Conservation (phyloP, 2,888 invertebrate species). For the Eupithecia insigniata region DNA sequence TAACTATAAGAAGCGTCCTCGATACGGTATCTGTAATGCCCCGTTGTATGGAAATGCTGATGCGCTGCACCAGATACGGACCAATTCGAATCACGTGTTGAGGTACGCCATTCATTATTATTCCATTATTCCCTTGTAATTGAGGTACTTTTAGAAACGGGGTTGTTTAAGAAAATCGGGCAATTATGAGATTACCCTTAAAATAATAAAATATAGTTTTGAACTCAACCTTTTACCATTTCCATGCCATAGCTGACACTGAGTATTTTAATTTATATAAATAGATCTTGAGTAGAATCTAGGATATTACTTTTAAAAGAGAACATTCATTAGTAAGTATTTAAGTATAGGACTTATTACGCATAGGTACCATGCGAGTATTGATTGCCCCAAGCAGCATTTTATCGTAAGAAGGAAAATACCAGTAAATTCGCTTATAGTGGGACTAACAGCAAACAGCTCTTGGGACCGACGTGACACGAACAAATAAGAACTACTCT, state of each 20-base stretch:
- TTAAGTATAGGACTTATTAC: too few species aligned
- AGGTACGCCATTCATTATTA: too few species aligned
- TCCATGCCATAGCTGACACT: background rate
- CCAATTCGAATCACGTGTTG: too few species aligned
- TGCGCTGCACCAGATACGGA: too few species aligned
- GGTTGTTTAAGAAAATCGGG: background rate
- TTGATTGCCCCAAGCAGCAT: slow-evolving; percentile 43
- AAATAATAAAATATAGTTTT: too few species aligned
- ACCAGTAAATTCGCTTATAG: slow-evolving; percentile 72
- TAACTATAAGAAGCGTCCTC: too few species aligned
- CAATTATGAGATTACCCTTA: background rate
- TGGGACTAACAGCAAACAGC: slow-evolving; percentile 70
- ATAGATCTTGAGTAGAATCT: background rate
- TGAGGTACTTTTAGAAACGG: background rate
- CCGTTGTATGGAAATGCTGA: too few species aligned
- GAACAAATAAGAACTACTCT: slow-evolving; percentile 73
- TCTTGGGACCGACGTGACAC: slow-evolving; percentile 69
- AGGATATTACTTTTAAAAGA: background rate
- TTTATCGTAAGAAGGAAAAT: slow-evolving; percentile 55
- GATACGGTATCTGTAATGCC: too few species aligned
- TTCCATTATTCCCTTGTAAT: background rate
- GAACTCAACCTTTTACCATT: background rate
- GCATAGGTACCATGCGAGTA: too few species aligned
- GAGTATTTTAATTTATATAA: background rate
- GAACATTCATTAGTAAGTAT: background rate